phyloP scores from a whole-genome alignment of 2,113 vertebrate species.

The Scopus umbretta region DNA sequence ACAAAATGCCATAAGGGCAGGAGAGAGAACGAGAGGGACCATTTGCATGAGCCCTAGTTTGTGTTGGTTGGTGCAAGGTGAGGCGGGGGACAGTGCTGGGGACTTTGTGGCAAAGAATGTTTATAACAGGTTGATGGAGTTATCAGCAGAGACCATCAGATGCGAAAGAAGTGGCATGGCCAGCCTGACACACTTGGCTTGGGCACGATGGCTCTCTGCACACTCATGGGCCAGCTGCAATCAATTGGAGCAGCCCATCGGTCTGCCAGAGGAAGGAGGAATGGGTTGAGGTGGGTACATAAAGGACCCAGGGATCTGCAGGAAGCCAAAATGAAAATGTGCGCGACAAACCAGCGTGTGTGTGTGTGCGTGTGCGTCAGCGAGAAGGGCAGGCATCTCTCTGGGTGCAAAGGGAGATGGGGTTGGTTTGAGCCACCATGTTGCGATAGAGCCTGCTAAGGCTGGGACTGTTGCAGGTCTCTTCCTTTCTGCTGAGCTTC shows the following conservation, averaged over 20 bases:
- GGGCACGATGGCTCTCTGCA: background rate
- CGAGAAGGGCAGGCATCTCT: background rate
- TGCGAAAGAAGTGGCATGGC: background rate
- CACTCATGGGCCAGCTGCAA: rapidly evolving
- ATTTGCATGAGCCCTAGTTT: background rate
- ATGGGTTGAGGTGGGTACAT: rapidly evolving
- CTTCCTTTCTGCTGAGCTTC: background rate
- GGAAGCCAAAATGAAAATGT: background rate
- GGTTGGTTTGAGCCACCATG: background rate
- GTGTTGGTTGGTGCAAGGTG: rapidly evolving
- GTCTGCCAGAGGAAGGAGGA: background rate
- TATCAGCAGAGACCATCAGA: background rate
- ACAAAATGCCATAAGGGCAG: rapidly evolving
- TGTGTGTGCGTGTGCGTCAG: too few relatives aligned
- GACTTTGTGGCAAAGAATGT: background rate
- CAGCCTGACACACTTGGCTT: background rate
- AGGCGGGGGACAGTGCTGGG: background rate
- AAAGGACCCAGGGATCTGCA: background rate
- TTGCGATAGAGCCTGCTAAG: background rate
- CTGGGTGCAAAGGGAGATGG: background rate
- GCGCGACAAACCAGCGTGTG: rapidly evolving
- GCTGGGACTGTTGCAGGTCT: background rate
- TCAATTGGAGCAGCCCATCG: background rate
- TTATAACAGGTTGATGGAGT: background rate
- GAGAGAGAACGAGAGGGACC: background rate